A percentile compares a stretch with the other conserved stretches of the same genome.
Evolutionary conservation across 2,888 invertebrate species (phyloP).

Genomic region (Chesias legatella): DNA sequence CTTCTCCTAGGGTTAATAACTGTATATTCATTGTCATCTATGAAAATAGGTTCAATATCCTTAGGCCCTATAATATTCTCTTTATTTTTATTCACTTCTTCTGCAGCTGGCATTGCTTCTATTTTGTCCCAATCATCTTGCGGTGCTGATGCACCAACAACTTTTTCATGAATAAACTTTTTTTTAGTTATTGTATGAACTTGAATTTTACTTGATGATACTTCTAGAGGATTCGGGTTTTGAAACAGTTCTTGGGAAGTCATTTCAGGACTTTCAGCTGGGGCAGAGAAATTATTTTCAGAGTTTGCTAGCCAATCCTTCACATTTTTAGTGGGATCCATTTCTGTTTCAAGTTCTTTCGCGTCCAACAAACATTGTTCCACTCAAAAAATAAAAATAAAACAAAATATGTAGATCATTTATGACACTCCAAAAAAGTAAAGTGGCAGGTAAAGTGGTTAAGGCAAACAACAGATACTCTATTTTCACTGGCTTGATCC

Average conservation of each 20-base stretch:
- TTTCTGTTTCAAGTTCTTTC: conserved; percentile 34
- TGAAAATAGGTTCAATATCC: conserved; percentile 51
- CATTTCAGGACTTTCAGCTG: conserved; percentile 42
- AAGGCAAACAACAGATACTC: too few relatives aligned
- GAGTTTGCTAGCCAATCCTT: conserved; percentile 64
- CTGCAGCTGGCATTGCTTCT: conserved; percentile 53
- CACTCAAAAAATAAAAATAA: conserved; percentile 44
- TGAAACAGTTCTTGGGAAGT: conserved; percentile 41
- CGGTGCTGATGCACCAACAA: conserved; percentile 40
- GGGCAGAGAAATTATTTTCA: conserved; percentile 66
- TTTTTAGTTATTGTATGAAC: conserved; percentile 48
- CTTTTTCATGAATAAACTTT: conserved; percentile 36
- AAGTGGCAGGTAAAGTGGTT: too few relatives aligned
- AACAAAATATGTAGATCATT: background rate
- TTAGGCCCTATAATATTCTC: conserved; percentile 50
- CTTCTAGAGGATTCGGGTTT: conserved; percentile 33
- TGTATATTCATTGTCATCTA: conserved; percentile 52
- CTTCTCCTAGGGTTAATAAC: conserved; percentile 58
- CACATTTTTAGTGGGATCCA: conserved; percentile 58
- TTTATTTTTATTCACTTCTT: conserved; percentile 39
- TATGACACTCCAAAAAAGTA: too few relatives aligned
- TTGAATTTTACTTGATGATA: conserved; percentile 51
- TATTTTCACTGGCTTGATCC: too few relatives aligned
- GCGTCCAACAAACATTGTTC: conserved; percentile 48
- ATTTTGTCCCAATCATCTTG: conserved; percentile 74